Evolutionary conservation across 1,140 invertebrate species (phyloP).

Genomic region (Megalonaias nervosa): DNA sequence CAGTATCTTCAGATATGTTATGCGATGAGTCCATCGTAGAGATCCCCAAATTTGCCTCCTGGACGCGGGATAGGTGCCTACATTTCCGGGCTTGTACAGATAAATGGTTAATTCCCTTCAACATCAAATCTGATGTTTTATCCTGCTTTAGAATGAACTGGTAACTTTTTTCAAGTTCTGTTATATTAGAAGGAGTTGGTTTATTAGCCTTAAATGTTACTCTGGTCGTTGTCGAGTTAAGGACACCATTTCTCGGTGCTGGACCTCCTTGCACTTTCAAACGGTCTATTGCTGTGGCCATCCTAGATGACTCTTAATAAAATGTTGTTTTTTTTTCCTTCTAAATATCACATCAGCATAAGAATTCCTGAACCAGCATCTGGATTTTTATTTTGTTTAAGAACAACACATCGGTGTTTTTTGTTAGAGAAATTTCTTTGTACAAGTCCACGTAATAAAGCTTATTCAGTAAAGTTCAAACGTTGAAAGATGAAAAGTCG

Average conservation of each 20-base stretch:
- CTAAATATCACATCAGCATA: too few relatives aligned
- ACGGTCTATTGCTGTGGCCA: conserved; percentile 16
- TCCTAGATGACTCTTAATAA: background rate
- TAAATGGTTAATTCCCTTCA: conserved; percentile 5
- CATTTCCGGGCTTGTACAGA: conserved; percentile 25
- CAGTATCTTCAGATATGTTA: background rate
- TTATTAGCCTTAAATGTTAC: conserved; percentile 4
- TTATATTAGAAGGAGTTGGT: background rate
- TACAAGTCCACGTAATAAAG: too few relatives aligned
- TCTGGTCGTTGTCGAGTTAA: background rate
- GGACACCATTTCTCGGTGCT: conserved; percentile 13
- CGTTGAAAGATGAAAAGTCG: too few relatives aligned
- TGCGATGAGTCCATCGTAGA: conserved; percentile 27
- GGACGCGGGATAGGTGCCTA: conserved; percentile 26
- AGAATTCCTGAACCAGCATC: too few relatives aligned
- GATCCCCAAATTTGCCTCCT: conserved; percentile 28
- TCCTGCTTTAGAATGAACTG: background rate
- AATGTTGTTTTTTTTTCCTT: too few relatives aligned
- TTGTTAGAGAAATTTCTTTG: too few relatives aligned
- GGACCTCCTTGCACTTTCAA: conserved; percentile 22
- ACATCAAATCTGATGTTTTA: conserved; percentile 3
- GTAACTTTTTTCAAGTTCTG: conserved; percentile 18
- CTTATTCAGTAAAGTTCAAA: too few relatives aligned
- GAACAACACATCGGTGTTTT: too few relatives aligned
- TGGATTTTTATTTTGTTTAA: too few relatives aligned